A percentile compares a stretch with the other conserved stretches of the same genome.
These are phyloP conservation scores for Plectrocnemia conspersa DNA, from an alignment of 1,140 invertebrate genomes.

Conservation along the genomic window DNA sequence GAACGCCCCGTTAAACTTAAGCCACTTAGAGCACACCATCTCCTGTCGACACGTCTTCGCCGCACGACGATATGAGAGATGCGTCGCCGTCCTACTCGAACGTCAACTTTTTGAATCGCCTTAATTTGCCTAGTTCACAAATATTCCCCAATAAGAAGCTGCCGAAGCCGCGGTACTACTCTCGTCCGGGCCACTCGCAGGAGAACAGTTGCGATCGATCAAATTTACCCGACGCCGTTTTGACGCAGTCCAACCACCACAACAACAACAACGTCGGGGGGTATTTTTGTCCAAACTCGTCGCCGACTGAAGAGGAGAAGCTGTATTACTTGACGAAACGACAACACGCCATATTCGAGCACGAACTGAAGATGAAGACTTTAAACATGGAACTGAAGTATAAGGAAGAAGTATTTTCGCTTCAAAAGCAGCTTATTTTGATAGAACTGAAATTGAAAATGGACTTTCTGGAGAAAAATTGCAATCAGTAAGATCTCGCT, in stretches of 20 bases:
- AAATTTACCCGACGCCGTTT: background rate
- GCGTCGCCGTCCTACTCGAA: slow-evolving; percentile 8
- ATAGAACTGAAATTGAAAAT: slow-evolving; percentile 51
- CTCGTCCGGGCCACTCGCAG: slow-evolving; percentile 1
- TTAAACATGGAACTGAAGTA: slow-evolving; percentile 49
- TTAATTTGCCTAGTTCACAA: slow-evolving; percentile 19
- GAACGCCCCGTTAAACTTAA: slow-evolving; percentile 47
- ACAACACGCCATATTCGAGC: slow-evolving; percentile 50
- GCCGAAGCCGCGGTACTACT: slow-evolving; percentile 14
- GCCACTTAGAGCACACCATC: slow-evolving; percentile 41
- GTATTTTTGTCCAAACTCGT: slow-evolving; percentile 26
- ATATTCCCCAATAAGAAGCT: slow-evolving; percentile 18
- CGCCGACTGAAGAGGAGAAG: slow-evolving; percentile 43
- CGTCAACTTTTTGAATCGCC: background rate
- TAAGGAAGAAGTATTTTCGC: slow-evolving; percentile 51
- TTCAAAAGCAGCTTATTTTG: slow-evolving; percentile 50
- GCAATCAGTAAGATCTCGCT: slow-evolving; percentile 42
- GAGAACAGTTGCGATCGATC: slow-evolving; percentile 20
- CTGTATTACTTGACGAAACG: slow-evolving; percentile 48
- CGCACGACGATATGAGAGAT: slow-evolving; percentile 17
- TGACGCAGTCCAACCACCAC: slow-evolving; percentile 7
- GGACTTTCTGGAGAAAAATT: slow-evolving; percentile 51
- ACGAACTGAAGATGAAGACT: slow-evolving; percentile 51
- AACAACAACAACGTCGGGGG: slow-evolving; percentile 24
- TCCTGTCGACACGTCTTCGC: slow-evolving; percentile 25